These are phyloP conservation scores for Anas bernieri DNA, from an alignment of 2,797 vertebrate species.

Conservation along the genomic window DNA sequence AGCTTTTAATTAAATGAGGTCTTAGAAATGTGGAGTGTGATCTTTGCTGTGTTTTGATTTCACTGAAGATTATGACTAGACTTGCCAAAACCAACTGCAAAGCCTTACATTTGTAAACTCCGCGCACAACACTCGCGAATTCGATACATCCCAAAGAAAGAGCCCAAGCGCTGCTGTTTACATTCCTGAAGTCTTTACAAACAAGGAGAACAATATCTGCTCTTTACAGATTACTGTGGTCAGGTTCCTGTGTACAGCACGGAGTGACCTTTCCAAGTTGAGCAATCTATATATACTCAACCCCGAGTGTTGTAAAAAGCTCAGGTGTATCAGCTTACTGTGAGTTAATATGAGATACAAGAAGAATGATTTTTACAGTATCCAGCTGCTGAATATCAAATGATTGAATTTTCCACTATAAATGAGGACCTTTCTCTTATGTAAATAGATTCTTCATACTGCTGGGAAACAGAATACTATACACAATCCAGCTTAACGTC, in stretches of 20 bases:
- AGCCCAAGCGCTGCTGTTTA: constrained; percentile 49
- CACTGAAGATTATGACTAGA: constrained; percentile 28
- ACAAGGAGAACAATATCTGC: constrained; percentile 67
- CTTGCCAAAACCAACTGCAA: constrained; percentile 58
- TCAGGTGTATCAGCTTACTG: constrained; percentile 44
- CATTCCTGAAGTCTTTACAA: constrained; percentile 68
- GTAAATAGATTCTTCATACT: background rate
- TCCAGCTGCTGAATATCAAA: constrained; percentile 46
- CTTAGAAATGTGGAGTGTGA: constrained; percentile 58
- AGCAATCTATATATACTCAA: constrained; percentile 38
- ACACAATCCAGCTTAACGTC: background rate
- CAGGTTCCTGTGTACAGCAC: constrained; percentile 32
- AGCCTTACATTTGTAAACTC: constrained; percentile 33
- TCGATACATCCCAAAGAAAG: constrained; percentile 55
- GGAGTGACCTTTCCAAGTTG: constrained; percentile 43
- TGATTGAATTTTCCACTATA: constrained; percentile 4
- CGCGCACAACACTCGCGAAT: background rate
- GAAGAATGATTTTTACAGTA: constrained; percentile 47
- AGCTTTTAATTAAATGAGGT: constrained; percentile 66
- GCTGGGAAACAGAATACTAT: background rate
- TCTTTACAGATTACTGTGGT: constrained; percentile 56
- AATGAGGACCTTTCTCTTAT: constrained; percentile 7
- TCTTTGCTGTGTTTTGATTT: constrained; percentile 62
- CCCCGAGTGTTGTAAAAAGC: background rate
- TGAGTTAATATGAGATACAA: background rate